Percentiles rank a stretch among this genome's conserved stretches.
Conservation (phyloP, 2,113 vertebrate species). For the Antigone vipio region DNA sequence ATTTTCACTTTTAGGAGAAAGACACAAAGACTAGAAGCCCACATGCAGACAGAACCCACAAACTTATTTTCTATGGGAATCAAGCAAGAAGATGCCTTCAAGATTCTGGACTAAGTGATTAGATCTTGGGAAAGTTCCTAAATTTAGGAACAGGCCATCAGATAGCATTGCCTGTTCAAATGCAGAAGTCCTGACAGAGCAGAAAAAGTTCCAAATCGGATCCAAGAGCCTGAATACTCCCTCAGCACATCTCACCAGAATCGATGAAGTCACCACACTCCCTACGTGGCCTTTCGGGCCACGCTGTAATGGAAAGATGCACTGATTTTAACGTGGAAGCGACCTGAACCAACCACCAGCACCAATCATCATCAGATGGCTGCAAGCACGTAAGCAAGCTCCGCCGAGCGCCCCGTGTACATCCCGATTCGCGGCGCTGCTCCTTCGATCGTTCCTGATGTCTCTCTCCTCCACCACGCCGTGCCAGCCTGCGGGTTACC, state of each 20-base stretch:
- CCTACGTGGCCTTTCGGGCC: background rate
- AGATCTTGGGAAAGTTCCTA: background rate
- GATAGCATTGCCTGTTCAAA: background rate
- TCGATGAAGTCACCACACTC: rapidly evolving
- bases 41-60: background rate
- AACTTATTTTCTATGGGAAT: background rate
- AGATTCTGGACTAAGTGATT: background rate
- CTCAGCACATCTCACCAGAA: background rate
- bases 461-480: background rate
- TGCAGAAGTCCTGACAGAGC: background rate
- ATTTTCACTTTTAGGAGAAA: background rate
- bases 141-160: background rate
- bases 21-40: background rate
- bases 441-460: background rate
- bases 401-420: rapidly evolving
- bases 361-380: background rate
- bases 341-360: background rate
- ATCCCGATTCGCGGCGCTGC: rapidly evolving
- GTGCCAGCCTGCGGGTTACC: background rate
- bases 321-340: background rate
- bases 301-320: background rate
- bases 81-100: background rate
- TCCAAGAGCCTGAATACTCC: background rate
- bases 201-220: background rate
- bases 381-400: background rate